Base-by-base conservation (phyloP, 1,140 invertebrate species). In the Epicauta chinensis region DNA sequence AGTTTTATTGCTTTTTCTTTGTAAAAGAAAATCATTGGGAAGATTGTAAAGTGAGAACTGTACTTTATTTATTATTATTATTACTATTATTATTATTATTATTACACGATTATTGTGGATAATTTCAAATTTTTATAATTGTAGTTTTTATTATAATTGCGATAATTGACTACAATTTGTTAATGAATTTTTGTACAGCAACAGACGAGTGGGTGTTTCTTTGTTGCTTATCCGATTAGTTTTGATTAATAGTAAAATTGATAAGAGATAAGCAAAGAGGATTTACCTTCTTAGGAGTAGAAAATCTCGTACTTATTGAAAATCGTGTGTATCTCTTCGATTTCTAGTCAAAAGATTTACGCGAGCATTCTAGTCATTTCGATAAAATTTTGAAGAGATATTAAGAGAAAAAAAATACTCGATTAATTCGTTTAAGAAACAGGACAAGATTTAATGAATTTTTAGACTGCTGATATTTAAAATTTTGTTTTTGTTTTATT, bases 391-490 rank as follows among this genome's bases (percentile, higher is more conserved):
- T 32, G 42, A 59, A 56, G 41, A 51, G 53, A 56, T 37, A 54
- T 23, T 44, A 42, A 54, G 43, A 39, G 51, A 58, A 37, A 53
- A 53, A 49, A 45, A 48, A 54, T 54, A 48, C 52, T 54, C 45
- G 23, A 23, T 23, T 23, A 23, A 23, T 23, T 23, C n/a, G 7
- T 23, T 23, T 23, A 23, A 23, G 56, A 39, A 39, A 39, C 40
- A 41, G 55, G 51, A 50, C 43, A 53, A 56, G 40, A 52, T 38
- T 44, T 53, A 53, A 56, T 44, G 49, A 54, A 56, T 56, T 55
- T 52, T 50, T 62, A 60, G 58, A 61, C 59, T 59, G 59, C 59
- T 63, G 57, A 59, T 50, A 51, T 36, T 63, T n/a, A n/a, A n/a
- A 53, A 59, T 61, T 61, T 60, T 63, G 32, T 59, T 54, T 61